Conservation (phyloP, 2,797 vertebrate species). For the Rhinogobio ventralis region DNA sequence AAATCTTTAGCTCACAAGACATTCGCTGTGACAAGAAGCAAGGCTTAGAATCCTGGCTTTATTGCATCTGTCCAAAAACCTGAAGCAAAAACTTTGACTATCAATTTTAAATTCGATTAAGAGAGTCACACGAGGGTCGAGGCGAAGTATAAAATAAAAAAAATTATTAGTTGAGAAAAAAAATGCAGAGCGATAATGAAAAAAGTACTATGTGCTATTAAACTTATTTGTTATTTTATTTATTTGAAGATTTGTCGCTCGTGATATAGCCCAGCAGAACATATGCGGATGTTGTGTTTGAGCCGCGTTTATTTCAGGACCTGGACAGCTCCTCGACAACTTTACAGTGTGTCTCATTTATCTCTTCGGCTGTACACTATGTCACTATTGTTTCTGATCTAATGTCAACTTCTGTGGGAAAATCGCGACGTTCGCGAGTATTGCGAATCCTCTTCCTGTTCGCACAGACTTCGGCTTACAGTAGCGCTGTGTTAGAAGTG, state of each 20-base stretch:
- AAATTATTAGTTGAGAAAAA: neutral
- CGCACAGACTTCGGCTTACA: constrained; percentile 31
- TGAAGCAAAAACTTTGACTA: neutral
- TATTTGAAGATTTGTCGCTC: neutral
- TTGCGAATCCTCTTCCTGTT: constrained; percentile 10
- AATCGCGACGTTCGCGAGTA: neutral
- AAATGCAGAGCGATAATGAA: neutral
- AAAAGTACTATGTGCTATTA: neutral
- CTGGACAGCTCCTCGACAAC: constrained; percentile 66
- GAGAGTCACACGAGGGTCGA: neutral
- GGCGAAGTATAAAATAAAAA: too few relatives aligned
- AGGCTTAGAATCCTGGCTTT: neutral
- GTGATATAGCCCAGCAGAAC: neutral
- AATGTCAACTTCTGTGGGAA: constrained; percentile 12
- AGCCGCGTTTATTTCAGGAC: constrained; percentile 63
- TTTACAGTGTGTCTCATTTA: neutral
- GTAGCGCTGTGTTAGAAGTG: constrained; percentile 13
- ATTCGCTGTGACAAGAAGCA: neutral
- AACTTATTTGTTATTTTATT: too few relatives aligned
- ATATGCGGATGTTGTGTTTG: neutral
- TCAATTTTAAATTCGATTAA: neutral
- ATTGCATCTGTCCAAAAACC: neutral
- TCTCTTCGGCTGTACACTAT: neutral
- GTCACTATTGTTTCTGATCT: neutral
- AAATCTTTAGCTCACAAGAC: too few relatives aligned